phyloP scores from a whole-genome alignment of 2,113 vertebrate genomes.

The Synodontis membranacea region DNA sequence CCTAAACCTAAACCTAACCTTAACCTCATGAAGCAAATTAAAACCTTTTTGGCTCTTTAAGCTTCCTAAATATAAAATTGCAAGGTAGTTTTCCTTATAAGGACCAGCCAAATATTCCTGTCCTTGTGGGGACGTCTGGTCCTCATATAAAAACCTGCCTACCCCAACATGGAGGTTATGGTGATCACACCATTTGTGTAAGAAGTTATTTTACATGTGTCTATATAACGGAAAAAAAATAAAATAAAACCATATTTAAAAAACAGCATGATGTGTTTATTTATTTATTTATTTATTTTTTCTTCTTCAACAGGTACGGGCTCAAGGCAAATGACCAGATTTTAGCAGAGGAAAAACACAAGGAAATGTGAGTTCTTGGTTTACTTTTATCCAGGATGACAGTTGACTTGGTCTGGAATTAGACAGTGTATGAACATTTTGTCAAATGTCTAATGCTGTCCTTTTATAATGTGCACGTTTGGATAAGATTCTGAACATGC shows the following conservation, averaged over 20 bases:
- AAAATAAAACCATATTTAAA: too few species aligned
- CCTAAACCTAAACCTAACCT: too few species aligned
- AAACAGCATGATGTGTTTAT: too few species aligned
- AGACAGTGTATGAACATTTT: background rate
- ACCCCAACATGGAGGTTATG: background rate
- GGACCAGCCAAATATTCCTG: too few species aligned
- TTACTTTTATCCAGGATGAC: background rate
- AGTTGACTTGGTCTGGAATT: background rate
- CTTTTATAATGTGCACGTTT: background rate
- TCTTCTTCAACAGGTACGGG: conserved; percentile 78
- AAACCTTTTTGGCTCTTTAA: too few species aligned
- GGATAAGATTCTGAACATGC: background rate
- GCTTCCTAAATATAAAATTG: too few species aligned
- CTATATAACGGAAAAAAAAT: too few species aligned
- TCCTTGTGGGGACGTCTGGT: too few species aligned
- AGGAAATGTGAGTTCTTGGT: conserved; percentile 84
- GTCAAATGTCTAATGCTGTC: background rate
- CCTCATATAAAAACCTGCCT: too few species aligned
- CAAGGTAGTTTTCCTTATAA: too few species aligned
- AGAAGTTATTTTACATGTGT: background rate
- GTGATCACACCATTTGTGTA: background rate
- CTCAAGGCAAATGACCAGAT: conserved; percentile 97
- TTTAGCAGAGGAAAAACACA: conserved; percentile 95
- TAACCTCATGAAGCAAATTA: too few species aligned
- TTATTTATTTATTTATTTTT: background rate